Base-by-base conservation (phyloP, 2,797 vertebrate species). In the Myotis pilosus region DNA sequence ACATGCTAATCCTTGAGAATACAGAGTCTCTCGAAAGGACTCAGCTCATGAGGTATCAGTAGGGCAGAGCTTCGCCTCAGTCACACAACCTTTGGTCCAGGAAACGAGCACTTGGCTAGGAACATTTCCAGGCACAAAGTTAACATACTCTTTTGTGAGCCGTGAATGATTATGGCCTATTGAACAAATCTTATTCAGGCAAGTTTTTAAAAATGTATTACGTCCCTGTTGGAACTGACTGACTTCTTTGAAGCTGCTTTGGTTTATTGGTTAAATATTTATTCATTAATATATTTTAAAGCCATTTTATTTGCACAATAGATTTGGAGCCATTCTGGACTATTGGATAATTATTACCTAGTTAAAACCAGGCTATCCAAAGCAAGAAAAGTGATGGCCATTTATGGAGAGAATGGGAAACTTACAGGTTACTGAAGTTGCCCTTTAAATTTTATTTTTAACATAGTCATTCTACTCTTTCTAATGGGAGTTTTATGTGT, bases 201-300 rank as follows among this genome's bases (percentile, higher is more conserved):
- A 79, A 16, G 87, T 94, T 89, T 53, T 91, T 79, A 12, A 1
- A 30, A 94, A 95, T 92, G 47, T 81, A 74, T 57, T 92, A 55
- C 17, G 7, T 41, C 22, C 47, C 9, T 1, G 10, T 36, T 97
- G 64, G 47, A 93, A 36, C 25, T 71, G 93, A 96, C 66, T 94
- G 49, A 89, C 53, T 97, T 93, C 95, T 96, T 71, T 93, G 93
- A 89, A 49, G 1, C 41, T 53, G 28, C 23, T 95, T 85, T 28
- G 3, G 36, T 44, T 94, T 95, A 66, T 2, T 4, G 16, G 16
- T 85, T 89, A 97, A 87, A 96, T 92, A 88, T 95, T 96, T 91
- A 97, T 47, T 85, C 33, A 69, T 75, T 94, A 87, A 96, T 95
- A 93, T 92, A 88, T 96, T 95, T 97, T 92, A 74, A 97, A 93